Evolutionary conservation across 2,113 vertebrate species (phyloP), one percentile per base, ranked within the genome.

Genomic region (Meles meles): DNA sequence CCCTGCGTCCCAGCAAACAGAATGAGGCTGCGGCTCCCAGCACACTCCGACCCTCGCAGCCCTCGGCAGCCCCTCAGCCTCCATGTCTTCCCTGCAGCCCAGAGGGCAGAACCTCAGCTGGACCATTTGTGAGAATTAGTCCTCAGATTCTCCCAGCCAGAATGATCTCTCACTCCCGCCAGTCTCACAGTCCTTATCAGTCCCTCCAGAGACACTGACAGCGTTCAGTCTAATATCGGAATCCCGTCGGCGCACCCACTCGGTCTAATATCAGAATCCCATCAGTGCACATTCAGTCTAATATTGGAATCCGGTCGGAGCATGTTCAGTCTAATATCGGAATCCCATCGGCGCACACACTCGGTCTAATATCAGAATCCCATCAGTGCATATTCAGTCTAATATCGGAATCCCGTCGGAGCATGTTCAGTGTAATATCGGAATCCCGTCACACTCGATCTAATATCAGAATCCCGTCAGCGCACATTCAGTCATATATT

Each of bases 11-110:
- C 31, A 20, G n/a, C n/a, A 12, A 4, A 42, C 1, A 9, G 59
- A 81, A 29, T 15, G 37, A 5, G 2, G n/a, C 34, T 29, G 12
- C 4, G 21, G 25, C 2, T 80, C 55, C 39, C 8, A 67, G 6
- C 18, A 7, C 2, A 0, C 34, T 31, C 9, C 25, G 6, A 4
- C 55, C 31, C 44, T 52, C 11, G 0, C 14, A 6, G 25, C 7
- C 21, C 17, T 39, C 47, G 10, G 23, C 1, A 0, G 37, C 1
- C 2, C 76, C 42, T 49, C 42, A 27, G 29, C 77, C 79, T 12
- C 2, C 8, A 47, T 0, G 3, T n/a, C 47, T 37, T 27, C 15
- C 44, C 34, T 47, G 57, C 13, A 3, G 0, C 8, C 18, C 12
- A 21, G 23, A 44, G 57, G 23, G 63, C 17, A 29, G 57, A 44